Evolutionary conservation across 1,140 invertebrate species (phyloP), one percentile per base, ranked within the genome.

Genomic region (Mylabris phalerata): DNA sequence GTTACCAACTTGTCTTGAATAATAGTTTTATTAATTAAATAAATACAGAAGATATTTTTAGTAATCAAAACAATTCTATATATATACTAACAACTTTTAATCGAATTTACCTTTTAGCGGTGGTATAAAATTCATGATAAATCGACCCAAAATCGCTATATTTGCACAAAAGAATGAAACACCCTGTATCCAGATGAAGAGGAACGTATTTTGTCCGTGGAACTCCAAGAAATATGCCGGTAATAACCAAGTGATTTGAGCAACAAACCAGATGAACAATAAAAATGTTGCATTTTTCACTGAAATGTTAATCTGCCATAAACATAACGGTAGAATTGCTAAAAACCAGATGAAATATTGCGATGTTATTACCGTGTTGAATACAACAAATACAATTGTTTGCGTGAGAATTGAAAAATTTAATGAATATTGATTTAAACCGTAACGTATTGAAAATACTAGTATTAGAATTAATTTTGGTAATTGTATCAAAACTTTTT

Each of bases 341-440:
- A 98, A 73, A 72, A 95, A 98, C 96, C 97, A 98, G 40, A 98
- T 80, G 68, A 98, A 98, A 75, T 98, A 99, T 76, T 99, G 95
- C 11, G 93, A 95, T 9, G 97, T 99, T 61, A 95, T 83, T 0
- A 99, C 96, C 71, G 94, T 92, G 77, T 99, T 99, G 65, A 92
- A 96, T 4, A 87, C 86, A 0, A 99, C 97, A 70, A 98, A 87
- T 3, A 90, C 81, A 62, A 93, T 89, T 0, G 94, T 89, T 68
- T 92, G 84, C 1, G 85, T 74, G 60, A 98, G 92, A 57, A 96
- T 80, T 27, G 87, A 86, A 74, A 98, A 94, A 2, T 87, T 80
- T 44, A 98, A 75, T 13, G 90, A 84, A 27, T 83, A 78, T 2
- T 78, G 77, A 41, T 78, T 80, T 56, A 78, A 82, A 4, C 80